These are phyloP conservation scores for Triplophysa siluroides DNA, from an alignment of 2,113 vertebrate genomes.

Conservation along the genomic window DNA sequence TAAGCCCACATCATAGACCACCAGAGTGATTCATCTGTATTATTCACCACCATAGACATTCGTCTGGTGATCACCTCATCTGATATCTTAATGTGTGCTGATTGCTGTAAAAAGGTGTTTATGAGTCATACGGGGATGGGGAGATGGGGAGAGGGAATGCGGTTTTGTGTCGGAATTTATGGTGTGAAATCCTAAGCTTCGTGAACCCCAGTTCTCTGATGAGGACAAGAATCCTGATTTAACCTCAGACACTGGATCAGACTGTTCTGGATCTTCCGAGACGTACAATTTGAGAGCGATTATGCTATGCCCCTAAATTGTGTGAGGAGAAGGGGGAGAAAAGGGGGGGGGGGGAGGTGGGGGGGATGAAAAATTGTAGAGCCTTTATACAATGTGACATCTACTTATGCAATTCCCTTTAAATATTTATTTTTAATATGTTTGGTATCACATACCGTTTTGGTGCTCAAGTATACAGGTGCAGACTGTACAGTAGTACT, in stretches of 20 bases:
- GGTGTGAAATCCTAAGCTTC: not conserved
- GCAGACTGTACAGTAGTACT: no score
- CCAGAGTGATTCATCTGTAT: slow-evolving; percentile 50
- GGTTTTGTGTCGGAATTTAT: not conserved
- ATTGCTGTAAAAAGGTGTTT: slow-evolving; percentile 1
- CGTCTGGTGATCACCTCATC: not conserved
- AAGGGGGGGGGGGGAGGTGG: no score
- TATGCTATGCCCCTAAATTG: no score
- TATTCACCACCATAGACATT: slow-evolving; percentile 34
- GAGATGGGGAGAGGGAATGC: no score
- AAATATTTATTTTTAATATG: no score
- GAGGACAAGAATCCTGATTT: not conserved
- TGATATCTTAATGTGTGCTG: slow-evolving; percentile 10
- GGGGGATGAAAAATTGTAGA: no score
- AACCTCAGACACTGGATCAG: not conserved
- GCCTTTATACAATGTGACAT: no score
- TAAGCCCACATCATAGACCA: slow-evolving; percentile 53
- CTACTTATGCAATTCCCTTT: no score
- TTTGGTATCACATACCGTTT: no score
- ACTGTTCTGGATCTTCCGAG: not conserved
- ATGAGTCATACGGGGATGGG: no score
- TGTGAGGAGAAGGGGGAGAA: no score
- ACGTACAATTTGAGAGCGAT: not conserved
- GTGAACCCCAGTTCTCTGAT: slow-evolving; percentile 21
- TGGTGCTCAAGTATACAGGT: no score